Evolutionary conservation across 2,113 vertebrate species (phyloP).

Genomic region (Bagarius yarrelli): DNA sequence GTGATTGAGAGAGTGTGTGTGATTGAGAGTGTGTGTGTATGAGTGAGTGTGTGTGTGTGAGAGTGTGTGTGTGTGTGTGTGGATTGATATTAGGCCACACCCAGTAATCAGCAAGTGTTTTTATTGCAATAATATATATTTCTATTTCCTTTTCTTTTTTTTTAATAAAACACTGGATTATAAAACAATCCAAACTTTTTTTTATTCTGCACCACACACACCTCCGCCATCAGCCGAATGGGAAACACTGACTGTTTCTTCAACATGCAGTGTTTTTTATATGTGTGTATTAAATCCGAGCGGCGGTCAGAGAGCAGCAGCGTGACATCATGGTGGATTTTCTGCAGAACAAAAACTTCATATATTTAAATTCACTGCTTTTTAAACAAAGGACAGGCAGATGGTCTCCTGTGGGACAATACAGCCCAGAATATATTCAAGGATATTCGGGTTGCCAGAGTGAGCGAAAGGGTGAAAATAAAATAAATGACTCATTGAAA

Average conservation of each 20-base stretch:
- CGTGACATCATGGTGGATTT: not conserved
- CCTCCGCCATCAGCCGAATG: not conserved
- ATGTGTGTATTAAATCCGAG: not conserved
- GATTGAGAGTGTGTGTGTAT: no score
- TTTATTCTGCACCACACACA: not conserved
- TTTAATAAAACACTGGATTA: not conserved
- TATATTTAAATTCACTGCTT: constrained; percentile 8
- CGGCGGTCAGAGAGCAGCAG: not conserved
- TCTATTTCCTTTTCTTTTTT: not conserved
- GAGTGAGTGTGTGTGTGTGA: no score
- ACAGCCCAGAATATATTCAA: constrained; percentile 55
- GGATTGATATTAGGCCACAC: not conserved
- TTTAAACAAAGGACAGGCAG: constrained; percentile 60
- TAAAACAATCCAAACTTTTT: not conserved
- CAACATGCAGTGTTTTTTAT: not conserved
- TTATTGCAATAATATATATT: not conserved
- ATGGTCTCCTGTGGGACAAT: constrained; percentile 56
- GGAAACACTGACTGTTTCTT: not conserved
- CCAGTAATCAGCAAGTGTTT: not conserved
- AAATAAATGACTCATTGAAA: not conserved
- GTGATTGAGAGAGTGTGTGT: no score
- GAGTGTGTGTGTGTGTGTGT: no score
- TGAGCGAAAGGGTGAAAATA: not conserved
- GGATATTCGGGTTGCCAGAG: constrained; percentile 70
- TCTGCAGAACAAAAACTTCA: not conserved